Conservation (phyloP, 2,888 invertebrate species). For the Eremobia ochroleuca region DNA sequence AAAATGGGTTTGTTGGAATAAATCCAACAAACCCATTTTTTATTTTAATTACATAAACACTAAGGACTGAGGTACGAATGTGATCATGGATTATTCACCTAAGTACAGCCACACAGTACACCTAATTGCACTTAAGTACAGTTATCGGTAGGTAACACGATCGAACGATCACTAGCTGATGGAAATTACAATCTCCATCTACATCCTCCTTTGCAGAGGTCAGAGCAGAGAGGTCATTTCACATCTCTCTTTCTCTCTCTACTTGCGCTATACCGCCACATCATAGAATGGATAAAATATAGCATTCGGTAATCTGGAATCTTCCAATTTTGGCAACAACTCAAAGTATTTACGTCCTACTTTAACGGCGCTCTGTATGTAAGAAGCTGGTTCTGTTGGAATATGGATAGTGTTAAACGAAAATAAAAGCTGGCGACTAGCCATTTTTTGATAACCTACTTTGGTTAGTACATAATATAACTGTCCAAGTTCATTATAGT, state of each 20-base stretch:
- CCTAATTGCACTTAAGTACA: no score
- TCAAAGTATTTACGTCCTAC: conserved; percentile 33
- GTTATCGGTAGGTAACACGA: neutral
- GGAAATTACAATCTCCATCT: neutral
- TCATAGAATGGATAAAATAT: conserved; percentile 6
- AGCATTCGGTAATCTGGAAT: conserved; percentile 19
- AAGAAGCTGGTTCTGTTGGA: conserved; percentile 19
- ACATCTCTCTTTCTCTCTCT: neutral
- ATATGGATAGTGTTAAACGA: conserved; percentile 20
- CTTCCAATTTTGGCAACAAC: conserved; percentile 49
- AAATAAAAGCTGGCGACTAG: conserved; percentile 28
- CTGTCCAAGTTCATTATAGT: neutral
- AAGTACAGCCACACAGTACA: no score
- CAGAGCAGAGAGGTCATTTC: neutral
- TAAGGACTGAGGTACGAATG: neutral
- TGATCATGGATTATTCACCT: neutral
- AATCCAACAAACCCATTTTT: no score
- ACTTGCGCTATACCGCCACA: neutral
- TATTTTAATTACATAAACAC: neutral
- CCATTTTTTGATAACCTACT: conserved; percentile 30
- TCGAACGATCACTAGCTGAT: neutral
- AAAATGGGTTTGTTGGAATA: neutral
- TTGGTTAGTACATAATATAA: neutral
- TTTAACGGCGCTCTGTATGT: conserved; percentile 11
- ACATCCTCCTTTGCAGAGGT: neutral